A percentile compares a stretch with the other conserved stretches of the same genome.
Conservation (phyloP, 2,888 invertebrate species). For the Trichopoda pennipes region DNA sequence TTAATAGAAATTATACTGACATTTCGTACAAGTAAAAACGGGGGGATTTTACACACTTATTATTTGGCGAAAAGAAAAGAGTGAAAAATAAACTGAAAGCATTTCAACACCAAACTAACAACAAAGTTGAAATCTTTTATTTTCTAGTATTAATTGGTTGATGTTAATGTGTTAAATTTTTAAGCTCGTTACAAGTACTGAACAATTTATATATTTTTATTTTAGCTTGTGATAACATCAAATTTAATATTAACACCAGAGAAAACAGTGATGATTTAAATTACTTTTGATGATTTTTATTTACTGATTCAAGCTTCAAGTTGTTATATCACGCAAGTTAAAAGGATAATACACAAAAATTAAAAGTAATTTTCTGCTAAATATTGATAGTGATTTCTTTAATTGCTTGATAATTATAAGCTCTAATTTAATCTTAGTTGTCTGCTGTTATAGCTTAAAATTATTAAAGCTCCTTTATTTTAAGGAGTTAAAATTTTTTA, state of each 20-base stretch:
- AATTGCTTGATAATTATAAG: too few relatives aligned
- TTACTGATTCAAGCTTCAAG: not conserved
- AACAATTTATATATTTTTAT: not conserved
- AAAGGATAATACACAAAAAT: too few relatives aligned
- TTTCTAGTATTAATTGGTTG: conserved; percentile 43
- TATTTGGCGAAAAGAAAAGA: not conserved
- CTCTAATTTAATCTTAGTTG: too few relatives aligned
- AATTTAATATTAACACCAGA: not conserved
- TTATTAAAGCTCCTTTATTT: too few relatives aligned
- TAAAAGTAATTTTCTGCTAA: too few relatives aligned
- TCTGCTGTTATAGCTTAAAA: too few relatives aligned
- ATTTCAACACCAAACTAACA: conserved; percentile 47
- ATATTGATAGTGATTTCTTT: too few relatives aligned
- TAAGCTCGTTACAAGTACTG: conserved; percentile 12
- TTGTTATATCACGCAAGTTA: too few relatives aligned
- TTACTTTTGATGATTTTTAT: not conserved
- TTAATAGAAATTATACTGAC: not conserved
- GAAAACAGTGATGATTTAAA: not conserved
- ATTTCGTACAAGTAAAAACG: not conserved
- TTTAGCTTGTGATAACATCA: not conserved
- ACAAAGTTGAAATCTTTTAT: conserved; percentile 12
- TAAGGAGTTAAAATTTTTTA: too few relatives aligned
- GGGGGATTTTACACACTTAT: too few relatives aligned
- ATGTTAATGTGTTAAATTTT: conserved; percentile 34
- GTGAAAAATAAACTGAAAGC: conserved; percentile 46